A percentile compares a stretch with the other conserved stretches of the same genome.
Evolutionary conservation across 2,888 invertebrate species (phyloP).

Genomic region (Lymantria dispar): DNA sequence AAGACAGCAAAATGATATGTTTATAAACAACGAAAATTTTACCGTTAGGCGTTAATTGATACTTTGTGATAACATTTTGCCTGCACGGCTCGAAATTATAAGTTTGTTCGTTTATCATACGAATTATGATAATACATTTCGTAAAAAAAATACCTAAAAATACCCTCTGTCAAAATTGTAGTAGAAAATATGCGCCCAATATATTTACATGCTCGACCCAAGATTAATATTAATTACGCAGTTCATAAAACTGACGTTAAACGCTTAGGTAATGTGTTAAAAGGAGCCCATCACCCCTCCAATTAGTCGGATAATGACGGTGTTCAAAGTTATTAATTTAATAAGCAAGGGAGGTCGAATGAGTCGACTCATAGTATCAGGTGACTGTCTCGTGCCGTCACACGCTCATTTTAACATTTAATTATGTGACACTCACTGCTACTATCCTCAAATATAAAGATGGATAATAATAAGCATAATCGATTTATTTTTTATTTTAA

Average conservation of each 20-base stretch:
- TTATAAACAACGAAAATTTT: slow-evolving; percentile 72
- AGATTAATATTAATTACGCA: slow-evolving; percentile 67
- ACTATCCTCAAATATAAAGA: too few relatives aligned
- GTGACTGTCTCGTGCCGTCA: slow-evolving; percentile 35
- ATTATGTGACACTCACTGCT: neutral
- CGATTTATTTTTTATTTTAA: too few relatives aligned
- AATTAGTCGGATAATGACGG: slow-evolving; percentile 77
- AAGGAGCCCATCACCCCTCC: slow-evolving; percentile 76
- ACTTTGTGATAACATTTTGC: slow-evolving; percentile 50
- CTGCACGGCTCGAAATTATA: slow-evolving; percentile 3
- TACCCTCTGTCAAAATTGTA: neutral
- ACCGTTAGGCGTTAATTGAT: slow-evolving; percentile 72
- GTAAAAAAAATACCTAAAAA: neutral
- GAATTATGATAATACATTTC: neutral
- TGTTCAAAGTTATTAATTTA: slow-evolving; percentile 81
- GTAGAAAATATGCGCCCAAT: neutral
- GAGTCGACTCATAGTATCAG: slow-evolving; percentile 52
- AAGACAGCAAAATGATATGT: slow-evolving; percentile 79
- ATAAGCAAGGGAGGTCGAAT: slow-evolving; percentile 69
- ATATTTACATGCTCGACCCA: slow-evolving; percentile 20
- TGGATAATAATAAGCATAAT: too few relatives aligned
- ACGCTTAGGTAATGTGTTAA: slow-evolving; percentile 74
- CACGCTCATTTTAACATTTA: slow-evolving; percentile 15
- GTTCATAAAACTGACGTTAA: slow-evolving; percentile 75
- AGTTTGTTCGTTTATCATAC: slow-evolving; percentile 5